Evolutionary conservation across 2,797 vertebrate genomes (phyloP), one percentile per base, ranked within the genome.

Genomic region (Geotrypetes seraphini): DNA sequence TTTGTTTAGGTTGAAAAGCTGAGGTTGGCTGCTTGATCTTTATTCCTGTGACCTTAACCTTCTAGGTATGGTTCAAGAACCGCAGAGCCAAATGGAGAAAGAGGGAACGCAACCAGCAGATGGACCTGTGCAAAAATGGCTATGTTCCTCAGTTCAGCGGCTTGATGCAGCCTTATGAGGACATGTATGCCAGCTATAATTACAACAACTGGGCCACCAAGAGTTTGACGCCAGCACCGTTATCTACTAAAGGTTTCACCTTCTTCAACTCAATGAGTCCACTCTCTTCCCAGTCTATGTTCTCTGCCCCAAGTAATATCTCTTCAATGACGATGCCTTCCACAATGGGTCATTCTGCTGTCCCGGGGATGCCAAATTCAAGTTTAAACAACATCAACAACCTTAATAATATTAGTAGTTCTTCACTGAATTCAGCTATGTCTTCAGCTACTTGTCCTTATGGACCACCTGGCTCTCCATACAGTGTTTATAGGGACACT

Each of bases 191-290:
- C 8, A 83, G 92, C 4, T 99, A 97, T 78, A 89, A 89, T 43
- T 97, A 97, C 83, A 98, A 97, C 85, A 97, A 97, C 84, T 99
- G 95, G 95, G 90, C 93, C 21, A 91, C 95, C 73, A 98, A 98
- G 47, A 91, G 90, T 50, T 83, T 98, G 43, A 71, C 88, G 15
- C 90, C 92, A 2, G 86, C 89, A 18, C 91, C 91, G 3, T 83
- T 97, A 13, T 89, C 94, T 58, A 88, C 93, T 53, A 99, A 99
- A 60, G 91, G 94, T 78, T 99, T 99, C 79, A 89, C 95, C 28
- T 99, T 99, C 72, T 97, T 99, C 73, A 97, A 97, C 77, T 96
- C 93, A 59, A 97, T 99, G 93, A 93, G 88, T 53, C 93, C 94
- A 21, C 82, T 99, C 8, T 92, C 94, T 10, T 91, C 94, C 4